Percentiles rank a stretch among this genome's conserved stretches.
phyloP scores from a whole-genome alignment of 2,113 vertebrate species.

The Sceloporus tristichus region DNA sequence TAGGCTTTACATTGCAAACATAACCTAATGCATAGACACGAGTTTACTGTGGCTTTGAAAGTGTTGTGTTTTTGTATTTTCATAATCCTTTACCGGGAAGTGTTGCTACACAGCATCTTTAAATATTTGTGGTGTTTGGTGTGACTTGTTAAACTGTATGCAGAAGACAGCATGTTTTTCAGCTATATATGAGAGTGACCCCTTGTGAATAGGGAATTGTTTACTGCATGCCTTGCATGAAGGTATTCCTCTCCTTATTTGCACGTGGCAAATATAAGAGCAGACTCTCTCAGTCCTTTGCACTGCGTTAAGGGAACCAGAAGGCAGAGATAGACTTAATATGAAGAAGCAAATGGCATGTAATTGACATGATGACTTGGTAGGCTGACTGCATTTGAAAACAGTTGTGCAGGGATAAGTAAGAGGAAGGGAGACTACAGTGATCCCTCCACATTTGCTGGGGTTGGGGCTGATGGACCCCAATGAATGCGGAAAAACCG shows the following conservation, averaged over 20 bases:
- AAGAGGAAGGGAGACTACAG: neutral
- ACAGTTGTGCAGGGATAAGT: constrained; percentile 12
- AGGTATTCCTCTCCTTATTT: neutral
- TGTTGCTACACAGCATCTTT: neutral
- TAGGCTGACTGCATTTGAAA: constrained; percentile 23
- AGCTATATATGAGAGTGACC: neutral
- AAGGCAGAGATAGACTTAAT: constrained; percentile 16
- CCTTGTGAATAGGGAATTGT: neutral
- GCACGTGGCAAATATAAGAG: constrained; percentile 21
- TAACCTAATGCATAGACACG: neutral
- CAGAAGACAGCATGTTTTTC: neutral
- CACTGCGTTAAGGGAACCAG: constrained; percentile 12
- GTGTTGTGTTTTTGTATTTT: accelerated
- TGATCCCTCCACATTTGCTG: no score
- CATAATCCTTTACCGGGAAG: constrained; percentile 11
- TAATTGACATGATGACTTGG: constrained; percentile 13
- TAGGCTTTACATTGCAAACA: neutral
- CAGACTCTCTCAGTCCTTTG: constrained; percentile 9
- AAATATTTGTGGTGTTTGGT: constrained; percentile 34
- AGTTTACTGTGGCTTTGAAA: neutral
- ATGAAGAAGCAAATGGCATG: neutral
- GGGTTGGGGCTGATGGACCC: no score
- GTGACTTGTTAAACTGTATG: neutral
- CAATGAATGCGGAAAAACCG: no score
- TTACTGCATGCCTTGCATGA: constrained; percentile 33